Evolutionary conservation across 2,113 vertebrate genomes (phyloP), one percentile per base, ranked within the genome.

Genomic region (Rhinopomastus cyanomelas): DNA sequence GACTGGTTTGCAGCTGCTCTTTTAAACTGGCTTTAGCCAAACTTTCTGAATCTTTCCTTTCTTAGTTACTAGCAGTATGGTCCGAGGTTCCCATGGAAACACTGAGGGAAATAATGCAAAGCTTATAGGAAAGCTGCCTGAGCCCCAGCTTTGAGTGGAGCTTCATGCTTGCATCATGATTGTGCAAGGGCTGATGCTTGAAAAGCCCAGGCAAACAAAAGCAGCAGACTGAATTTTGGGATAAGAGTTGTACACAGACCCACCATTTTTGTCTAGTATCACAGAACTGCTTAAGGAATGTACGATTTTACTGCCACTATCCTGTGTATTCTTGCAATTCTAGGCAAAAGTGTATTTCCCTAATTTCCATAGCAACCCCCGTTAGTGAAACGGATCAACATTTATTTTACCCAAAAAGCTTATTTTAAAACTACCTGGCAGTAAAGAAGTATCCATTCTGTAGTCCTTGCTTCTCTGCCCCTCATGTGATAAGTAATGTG

Each of bases 341-440:
- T 81, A 77, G 74, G 56, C 82, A 56, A 34, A 62, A 71, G 29
- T 20, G 17, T 67, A 69, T 88, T 95, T 81, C 64, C 29, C 60
- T 74, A 37, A 88, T 94, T 90, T 90, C 56, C 69, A 81, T 78
- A 78, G 88, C 80, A 93, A 91, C 94, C 67, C 8, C 23, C 25
- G 37, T 83, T 57, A 89, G 42, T 37, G 37, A 83, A 57, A 44
- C 74, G 25, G 34, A 93, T 82, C 39, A 77, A 22, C 25, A 34
- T 37, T 65, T 34, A 73, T 74, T 88, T 71, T 80, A 67, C 34
- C n/a, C 13, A 55, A 62, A 79, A 87, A 36, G 15, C 32, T 77
- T 19, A 5, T 73, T 81, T 67, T 81, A 52, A 76, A 85, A 52
- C 8, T 36, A 81, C n/a, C n/a, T n/a, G n/a, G 44, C 22, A 65